These are phyloP conservation scores for Anoncus sp. DNA, from an alignment of 2,888 invertebrate species.

Conservation along the genomic window DNA sequence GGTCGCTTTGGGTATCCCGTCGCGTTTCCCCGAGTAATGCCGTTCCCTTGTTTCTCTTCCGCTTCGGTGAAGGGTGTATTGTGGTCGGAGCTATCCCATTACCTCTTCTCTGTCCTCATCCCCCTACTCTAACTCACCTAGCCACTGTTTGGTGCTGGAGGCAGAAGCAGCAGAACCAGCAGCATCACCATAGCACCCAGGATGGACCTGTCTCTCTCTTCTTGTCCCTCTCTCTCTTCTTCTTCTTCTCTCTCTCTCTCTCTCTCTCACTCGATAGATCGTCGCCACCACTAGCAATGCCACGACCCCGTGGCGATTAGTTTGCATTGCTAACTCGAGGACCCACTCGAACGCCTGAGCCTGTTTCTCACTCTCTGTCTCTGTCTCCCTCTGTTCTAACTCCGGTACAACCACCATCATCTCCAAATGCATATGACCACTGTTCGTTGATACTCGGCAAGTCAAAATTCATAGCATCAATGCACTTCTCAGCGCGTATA, in stretches of 20 bases:
- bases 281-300: slow-evolving; percentile 50
- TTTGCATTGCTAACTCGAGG: slow-evolving; percentile 64
- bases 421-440: slow-evolving; percentile 20
- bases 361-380: slow-evolving; percentile 66
- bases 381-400: too few species aligned
- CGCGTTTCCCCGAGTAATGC: slow-evolving; percentile 78
- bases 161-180: slow-evolving; percentile 44
- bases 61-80: slow-evolving; percentile 80
- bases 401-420: slow-evolving; percentile 48
- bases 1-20: slow-evolving; percentile 72
- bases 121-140: slow-evolving; percentile 30
- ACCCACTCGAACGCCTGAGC: slow-evolving; percentile 61
- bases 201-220: slow-evolving; percentile 31
- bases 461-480: slow-evolving; percentile 42
- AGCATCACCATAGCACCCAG: slow-evolving; percentile 37
- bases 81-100: slow-evolving; percentile 74
- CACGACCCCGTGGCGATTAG: slow-evolving; percentile 64
- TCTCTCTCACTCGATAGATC: slow-evolving; percentile 46
- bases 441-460: slow-evolving; percentile 16
- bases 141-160: slow-evolving; percentile 73
- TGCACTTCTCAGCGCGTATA: slow-evolving; percentile 15
- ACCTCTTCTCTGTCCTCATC: too few species aligned
- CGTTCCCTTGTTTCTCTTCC: slow-evolving; percentile 82
- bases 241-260: slow-evolving; percentile 19
- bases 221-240: slow-evolving; percentile 13